These are phyloP conservation scores for Spermophilus dauricus DNA, from an alignment of 2,113 vertebrate genomes.

Conservation along the genomic window DNA sequence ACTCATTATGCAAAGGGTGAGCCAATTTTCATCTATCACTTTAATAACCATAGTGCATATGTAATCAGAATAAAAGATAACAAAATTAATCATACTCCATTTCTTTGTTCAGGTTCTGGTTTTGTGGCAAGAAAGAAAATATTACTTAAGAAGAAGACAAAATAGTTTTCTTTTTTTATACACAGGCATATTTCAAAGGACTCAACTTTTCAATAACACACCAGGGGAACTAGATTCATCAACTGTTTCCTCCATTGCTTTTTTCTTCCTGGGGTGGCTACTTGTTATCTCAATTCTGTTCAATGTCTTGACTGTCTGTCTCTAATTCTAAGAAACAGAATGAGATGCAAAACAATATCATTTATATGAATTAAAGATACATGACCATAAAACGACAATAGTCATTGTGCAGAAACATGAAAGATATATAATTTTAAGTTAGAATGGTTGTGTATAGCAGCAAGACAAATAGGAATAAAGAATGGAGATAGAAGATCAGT, in stretches of 20 bases:
- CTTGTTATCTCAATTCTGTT: not conserved
- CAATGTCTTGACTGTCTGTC: not conserved
- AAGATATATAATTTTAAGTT: not conserved
- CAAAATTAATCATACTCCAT: not conserved
- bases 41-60: constrained; percentile 31
- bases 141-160: not conserved
- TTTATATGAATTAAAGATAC: not conserved
- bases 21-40: constrained; percentile 28
- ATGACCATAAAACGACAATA: not conserved
- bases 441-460: not conserved
- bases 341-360: not conserved
- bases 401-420: constrained; percentile 5
- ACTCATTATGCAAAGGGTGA: not conserved
- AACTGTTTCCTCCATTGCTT: not conserved
- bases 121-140: constrained; percentile 44
- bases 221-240: not conserved
- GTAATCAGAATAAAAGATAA: constrained; percentile 42
- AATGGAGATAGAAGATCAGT: not conserved
- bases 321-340: constrained; percentile 12
- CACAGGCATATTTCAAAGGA: constrained; percentile 2
- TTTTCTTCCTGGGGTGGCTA: not conserved
- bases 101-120: not conserved
- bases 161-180: not conserved
- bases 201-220: not conserved
- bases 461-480: not conserved